phyloP scores from a whole-genome alignment of 2,113 vertebrate genomes.

The Paramisgurnus dabryanus region DNA sequence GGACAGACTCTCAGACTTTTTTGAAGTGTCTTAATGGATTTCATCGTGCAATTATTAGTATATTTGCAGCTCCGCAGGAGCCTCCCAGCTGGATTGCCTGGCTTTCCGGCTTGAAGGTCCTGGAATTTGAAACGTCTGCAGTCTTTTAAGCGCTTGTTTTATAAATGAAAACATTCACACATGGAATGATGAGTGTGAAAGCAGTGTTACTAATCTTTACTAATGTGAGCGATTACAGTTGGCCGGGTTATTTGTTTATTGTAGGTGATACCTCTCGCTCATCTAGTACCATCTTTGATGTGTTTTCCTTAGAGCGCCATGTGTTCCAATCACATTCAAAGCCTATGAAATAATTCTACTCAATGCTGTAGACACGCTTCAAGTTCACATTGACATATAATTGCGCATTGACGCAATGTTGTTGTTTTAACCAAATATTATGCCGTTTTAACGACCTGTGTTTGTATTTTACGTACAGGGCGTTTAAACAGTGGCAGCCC shows the following conservation, averaged over 20 bases:
- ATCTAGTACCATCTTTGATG: slow-evolving; percentile 2
- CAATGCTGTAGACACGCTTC: slow-evolving; percentile 5
- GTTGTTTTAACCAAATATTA: too few relatives aligned
- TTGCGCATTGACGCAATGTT: too few relatives aligned
- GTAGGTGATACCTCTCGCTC: not conserved
- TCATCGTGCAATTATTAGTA: not conserved
- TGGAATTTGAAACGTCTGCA: not conserved
- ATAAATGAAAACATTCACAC: not conserved
- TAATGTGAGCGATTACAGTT: slow-evolving; percentile 39
- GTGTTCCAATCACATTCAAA: slow-evolving; percentile 27
- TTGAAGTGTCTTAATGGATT: not conserved
- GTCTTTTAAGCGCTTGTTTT: not conserved
- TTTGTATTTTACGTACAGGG: slow-evolving; percentile 47
- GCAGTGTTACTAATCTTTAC: slow-evolving; percentile 11
- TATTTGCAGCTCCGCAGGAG: slow-evolving; percentile 3
- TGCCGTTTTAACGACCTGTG: not conserved
- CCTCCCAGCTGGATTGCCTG: slow-evolving; percentile 5
- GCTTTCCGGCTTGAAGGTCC: slow-evolving; percentile 2
- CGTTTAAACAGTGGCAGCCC: slow-evolving; percentile 67
- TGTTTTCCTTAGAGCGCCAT: slow-evolving; percentile 23
- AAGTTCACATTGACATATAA: not conserved
- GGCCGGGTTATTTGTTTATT: slow-evolving; percentile 12
- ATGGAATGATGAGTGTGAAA: not conserved
- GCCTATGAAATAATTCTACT: slow-evolving; percentile 37
- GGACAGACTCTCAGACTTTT: not conserved